Conservation (phyloP, 1,140 invertebrate genomes). For the Ptiloglossa arizonensis region DNA sequence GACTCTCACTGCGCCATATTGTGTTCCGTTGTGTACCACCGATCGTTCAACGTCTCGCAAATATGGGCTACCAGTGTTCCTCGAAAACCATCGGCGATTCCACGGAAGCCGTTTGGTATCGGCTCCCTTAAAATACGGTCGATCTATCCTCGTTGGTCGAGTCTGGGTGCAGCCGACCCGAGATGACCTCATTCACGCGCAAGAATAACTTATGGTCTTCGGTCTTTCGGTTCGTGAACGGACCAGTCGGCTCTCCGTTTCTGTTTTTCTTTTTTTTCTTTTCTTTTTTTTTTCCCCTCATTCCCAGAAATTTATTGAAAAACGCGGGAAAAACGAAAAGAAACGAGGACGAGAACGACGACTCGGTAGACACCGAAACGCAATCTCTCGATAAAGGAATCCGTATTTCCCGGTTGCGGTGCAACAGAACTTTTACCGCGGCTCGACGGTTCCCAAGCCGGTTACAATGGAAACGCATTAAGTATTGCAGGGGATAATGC, state of each 20-base stretch:
- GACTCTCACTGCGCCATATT: too few relatives aligned
- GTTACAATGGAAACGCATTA: slow-evolving; percentile 52
- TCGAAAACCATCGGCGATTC: background rate
- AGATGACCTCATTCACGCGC: slow-evolving; percentile 73
- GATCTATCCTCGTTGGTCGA: slow-evolving; percentile 54
- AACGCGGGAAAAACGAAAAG: background rate
- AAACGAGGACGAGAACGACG: background rate
- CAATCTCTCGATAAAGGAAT: slow-evolving; percentile 4
- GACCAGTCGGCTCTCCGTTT: slow-evolving; percentile 50
- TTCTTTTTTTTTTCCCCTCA: background rate
- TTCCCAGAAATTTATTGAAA: slow-evolving; percentile 34
- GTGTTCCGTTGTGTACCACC: background rate
- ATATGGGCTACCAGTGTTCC: background rate
- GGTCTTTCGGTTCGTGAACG: slow-evolving; percentile 11
- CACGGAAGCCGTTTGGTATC: slow-evolving; percentile 27
- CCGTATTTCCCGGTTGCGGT: background rate
- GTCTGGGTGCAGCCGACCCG: slow-evolving; percentile 61
- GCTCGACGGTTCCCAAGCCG: background rate
- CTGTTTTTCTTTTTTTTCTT: too few relatives aligned
- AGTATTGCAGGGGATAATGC: slow-evolving; percentile 32
- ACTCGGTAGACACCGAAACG: background rate
- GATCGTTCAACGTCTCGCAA: background rate
- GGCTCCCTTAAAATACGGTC: slow-evolving; percentile 49
- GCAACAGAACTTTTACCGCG: background rate
- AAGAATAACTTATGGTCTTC: slow-evolving; percentile 71